phyloP scores from a whole-genome alignment of 2,888 invertebrate genomes.

The Enchytraeus crypticus region DNA sequence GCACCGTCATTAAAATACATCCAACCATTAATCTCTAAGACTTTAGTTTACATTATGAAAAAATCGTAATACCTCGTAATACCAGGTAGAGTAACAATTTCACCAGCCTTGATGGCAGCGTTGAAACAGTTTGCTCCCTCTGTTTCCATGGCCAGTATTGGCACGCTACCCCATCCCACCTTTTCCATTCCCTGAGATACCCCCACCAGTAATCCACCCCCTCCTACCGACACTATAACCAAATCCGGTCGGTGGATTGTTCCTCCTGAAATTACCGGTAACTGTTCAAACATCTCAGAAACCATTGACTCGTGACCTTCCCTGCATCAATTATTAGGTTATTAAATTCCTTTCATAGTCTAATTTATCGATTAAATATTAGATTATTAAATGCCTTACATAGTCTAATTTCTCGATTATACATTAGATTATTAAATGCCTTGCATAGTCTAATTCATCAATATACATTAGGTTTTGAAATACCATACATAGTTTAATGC shows the following conservation, averaged over 20 bases:
- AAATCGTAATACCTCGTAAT: slow-evolving; percentile 50
- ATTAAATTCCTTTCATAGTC: too few species aligned
- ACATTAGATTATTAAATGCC: too few species aligned
- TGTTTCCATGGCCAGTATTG: slow-evolving; percentile 52
- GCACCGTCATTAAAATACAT: too few species aligned
- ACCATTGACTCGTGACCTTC: slow-evolving; percentile 50
- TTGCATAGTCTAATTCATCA: too few species aligned
- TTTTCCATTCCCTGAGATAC: slow-evolving; percentile 31
- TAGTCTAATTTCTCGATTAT: too few species aligned
- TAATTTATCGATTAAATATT: too few species aligned
- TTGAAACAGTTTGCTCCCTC: slow-evolving; percentile 50
- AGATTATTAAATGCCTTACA: too few species aligned
- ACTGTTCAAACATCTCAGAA: slow-evolving; percentile 47
- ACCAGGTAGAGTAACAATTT: slow-evolving; percentile 43
- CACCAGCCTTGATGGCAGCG: slow-evolving; percentile 46
- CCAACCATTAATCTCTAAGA: too few species aligned
- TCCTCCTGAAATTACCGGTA: too few species aligned
- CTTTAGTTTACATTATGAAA: too few species aligned
- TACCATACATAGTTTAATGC: too few species aligned
- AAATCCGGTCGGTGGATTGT: slow-evolving; percentile 42
- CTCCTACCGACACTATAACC: slow-evolving; percentile 51
- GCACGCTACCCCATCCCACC: slow-evolving; percentile 47
- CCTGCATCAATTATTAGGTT: slow-evolving; percentile 39
- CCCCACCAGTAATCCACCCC: slow-evolving; percentile 51
- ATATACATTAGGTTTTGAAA: too few species aligned